Percentiles rank a stretch among this genome's conserved stretches.
Evolutionary conservation across 2,888 invertebrate genomes (phyloP).

Genomic region (Chorisops tibialis): DNA sequence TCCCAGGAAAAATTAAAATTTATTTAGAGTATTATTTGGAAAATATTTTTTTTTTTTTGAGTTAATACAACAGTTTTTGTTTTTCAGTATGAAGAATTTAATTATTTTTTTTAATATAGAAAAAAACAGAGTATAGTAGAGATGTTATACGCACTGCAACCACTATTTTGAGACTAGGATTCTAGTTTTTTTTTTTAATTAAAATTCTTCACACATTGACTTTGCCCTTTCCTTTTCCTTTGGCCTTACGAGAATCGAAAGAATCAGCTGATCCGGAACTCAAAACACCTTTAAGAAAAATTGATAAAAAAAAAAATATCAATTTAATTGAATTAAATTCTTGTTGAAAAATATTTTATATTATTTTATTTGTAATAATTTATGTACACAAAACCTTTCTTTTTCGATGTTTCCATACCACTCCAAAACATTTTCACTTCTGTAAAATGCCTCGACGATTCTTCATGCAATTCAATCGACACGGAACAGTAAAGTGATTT

Average conservation of each 20-base stretch:
- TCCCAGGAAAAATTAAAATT: too few relatives aligned
- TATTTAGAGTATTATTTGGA: too few relatives aligned
- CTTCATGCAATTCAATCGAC: slow-evolving; percentile 12
- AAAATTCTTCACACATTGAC: background rate
- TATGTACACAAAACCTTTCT: slow-evolving; percentile 9
- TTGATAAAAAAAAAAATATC: background rate
- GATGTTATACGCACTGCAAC: slow-evolving; percentile 1
- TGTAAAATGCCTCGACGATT: slow-evolving; percentile 20
- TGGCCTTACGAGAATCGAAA: slow-evolving; percentile 17
- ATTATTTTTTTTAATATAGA: too few relatives aligned
- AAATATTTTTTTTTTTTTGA: too few relatives aligned
- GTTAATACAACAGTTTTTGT: too few relatives aligned
- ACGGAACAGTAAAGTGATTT: background rate
- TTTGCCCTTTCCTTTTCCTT: slow-evolving; percentile 8
- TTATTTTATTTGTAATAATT: background rate
- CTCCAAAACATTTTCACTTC: slow-evolving; percentile 27
- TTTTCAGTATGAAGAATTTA: too few relatives aligned
- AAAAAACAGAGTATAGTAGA: background rate
- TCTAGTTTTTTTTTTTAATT: background rate
- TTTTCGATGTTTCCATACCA: slow-evolving; percentile 5
- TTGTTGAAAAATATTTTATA: background rate
- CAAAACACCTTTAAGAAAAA: slow-evolving; percentile 9
- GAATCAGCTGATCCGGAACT: slow-evolving; percentile 25
- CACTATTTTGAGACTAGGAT: background rate
- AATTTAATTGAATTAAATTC: background rate